phyloP scores from a whole-genome alignment of 2,888 invertebrate species.

The Erebia aethiops region DNA sequence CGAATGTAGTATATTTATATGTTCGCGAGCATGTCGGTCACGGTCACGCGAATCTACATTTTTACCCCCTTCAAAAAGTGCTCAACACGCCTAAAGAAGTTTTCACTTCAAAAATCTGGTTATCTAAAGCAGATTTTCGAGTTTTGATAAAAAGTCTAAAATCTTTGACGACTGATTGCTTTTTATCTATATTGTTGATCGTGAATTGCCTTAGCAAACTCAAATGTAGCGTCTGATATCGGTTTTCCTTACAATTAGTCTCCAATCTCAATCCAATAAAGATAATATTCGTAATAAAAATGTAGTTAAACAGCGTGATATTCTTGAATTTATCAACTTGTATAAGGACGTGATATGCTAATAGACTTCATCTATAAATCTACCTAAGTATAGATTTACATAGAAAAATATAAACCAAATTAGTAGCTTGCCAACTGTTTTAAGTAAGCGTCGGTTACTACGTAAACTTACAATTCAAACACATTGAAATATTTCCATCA shows the following conservation, averaged over 20 bases:
- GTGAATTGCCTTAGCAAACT: constrained; percentile 40
- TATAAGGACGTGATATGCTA: background rate
- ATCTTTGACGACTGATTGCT: constrained; percentile 9
- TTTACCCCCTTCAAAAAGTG: no score
- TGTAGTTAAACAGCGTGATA: constrained; percentile 42
- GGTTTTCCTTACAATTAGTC: constrained; percentile 54
- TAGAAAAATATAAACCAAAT: no score
- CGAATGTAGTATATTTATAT: no score
- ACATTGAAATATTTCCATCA: background rate
- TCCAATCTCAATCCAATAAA: constrained; percentile 48
- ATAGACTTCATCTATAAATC: background rate
- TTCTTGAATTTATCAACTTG: constrained; percentile 8
- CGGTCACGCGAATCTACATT: no score
- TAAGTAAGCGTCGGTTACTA: no score
- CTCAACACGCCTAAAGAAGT: no score
- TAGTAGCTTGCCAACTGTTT: no score
- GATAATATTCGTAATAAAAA: constrained; percentile 45
- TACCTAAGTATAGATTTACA: background rate
- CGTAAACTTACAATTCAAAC: no score
- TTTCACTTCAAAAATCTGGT: no score
- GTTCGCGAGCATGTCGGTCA: no score
- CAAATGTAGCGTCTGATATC: constrained; percentile 47
- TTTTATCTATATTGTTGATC: constrained; percentile 17
- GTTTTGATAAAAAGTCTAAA: constrained; percentile 11
- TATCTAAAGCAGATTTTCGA: constrained; percentile 19